phyloP scores from a whole-genome alignment of 2,888 invertebrate species.

The Zygaena filipendulae region DNA sequence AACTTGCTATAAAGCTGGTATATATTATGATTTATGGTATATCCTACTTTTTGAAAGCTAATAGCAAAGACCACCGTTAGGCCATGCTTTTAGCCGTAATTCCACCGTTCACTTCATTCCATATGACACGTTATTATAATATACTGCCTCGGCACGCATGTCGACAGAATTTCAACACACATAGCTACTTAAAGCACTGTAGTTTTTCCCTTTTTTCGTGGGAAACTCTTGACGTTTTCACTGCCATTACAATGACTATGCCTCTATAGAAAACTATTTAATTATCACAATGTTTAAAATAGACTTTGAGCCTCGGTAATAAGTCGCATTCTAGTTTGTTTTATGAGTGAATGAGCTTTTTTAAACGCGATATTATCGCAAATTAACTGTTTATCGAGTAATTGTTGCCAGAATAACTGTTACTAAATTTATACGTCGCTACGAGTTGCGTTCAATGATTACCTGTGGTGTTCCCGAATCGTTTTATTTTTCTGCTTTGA shows the following conservation, averaged over 20 bases:
- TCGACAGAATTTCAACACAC: constrained; percentile 48
- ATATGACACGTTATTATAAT: constrained; percentile 32
- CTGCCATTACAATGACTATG: constrained; percentile 35
- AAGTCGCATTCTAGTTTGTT: constrained; percentile 15
- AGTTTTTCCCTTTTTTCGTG: constrained; percentile 64
- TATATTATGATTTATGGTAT: too few species aligned
- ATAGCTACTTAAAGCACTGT: too few species aligned
- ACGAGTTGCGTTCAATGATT: too few species aligned
- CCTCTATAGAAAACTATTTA: constrained; percentile 21
- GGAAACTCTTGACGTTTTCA: constrained; percentile 54
- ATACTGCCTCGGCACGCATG: constrained; percentile 21
- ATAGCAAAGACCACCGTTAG: too few species aligned
- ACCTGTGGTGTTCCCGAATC: too few species aligned
- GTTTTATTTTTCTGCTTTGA: too few species aligned
- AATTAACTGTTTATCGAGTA: constrained; percentile 36
- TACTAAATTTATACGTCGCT: constrained; percentile 12
- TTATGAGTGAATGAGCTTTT: constrained; percentile 1
- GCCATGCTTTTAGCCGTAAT: constrained; percentile 11
- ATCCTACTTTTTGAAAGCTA: too few species aligned
- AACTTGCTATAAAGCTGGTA: too few species aligned
- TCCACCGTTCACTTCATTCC: constrained; percentile 24
- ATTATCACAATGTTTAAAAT: constrained; percentile 17
- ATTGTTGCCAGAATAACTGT: constrained; percentile 20
- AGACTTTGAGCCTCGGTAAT: constrained; percentile 16
- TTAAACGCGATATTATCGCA: constrained; percentile 15